A percentile compares a stretch with the other conserved stretches of the same genome.
These are phyloP conservation scores for Incurvaria masculella DNA, from an alignment of 2,888 invertebrate species.

Conservation along the genomic window DNA sequence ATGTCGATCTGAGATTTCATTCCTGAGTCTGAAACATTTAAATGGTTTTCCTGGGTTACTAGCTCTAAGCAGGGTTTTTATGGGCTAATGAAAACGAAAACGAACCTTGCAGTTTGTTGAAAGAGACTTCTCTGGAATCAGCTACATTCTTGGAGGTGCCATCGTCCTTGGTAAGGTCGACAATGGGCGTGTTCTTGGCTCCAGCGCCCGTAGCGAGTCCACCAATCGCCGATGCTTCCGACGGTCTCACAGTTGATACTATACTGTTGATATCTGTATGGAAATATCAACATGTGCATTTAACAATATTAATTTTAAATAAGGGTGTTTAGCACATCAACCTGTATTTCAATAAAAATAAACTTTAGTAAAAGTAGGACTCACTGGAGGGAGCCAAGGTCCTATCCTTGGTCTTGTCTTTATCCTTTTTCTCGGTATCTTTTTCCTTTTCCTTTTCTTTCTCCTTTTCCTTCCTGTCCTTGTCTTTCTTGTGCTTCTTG, in stretches of 20 bases:
- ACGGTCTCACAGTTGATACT: slow-evolving; percentile 58
- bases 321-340: background rate
- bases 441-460: slow-evolving; percentile 28
- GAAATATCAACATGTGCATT: too few relatives aligned
- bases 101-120: slow-evolving; percentile 68
- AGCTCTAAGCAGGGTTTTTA: too few relatives aligned
- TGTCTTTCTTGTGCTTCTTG: slow-evolving; percentile 37
- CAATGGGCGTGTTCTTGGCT: slow-evolving; percentile 51
- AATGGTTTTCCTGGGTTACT: too few relatives aligned
- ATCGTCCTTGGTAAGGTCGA: slow-evolving; percentile 63
- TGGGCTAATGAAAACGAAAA: too few relatives aligned
- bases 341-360: background rate
- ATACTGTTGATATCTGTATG: slow-evolving; percentile 53
- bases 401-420: slow-evolving; percentile 44
- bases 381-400: slow-evolving; percentile 49
- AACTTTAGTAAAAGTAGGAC: slow-evolving; percentile 17
- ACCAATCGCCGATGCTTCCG: slow-evolving; percentile 70
- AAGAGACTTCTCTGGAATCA: slow-evolving; percentile 70
- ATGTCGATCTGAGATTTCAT: too few relatives aligned
- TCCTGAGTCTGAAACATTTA: slow-evolving; percentile 1
- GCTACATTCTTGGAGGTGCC: slow-evolving; percentile 56
- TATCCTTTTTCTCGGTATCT: slow-evolving; percentile 19
- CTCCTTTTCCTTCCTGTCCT: slow-evolving; percentile 28
- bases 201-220: slow-evolving; percentile 65
- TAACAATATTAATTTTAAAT: background rate